Evolutionary conservation across 2,797 vertebrate species (phyloP).

Genomic region (Acridotheres tristis): DNA sequence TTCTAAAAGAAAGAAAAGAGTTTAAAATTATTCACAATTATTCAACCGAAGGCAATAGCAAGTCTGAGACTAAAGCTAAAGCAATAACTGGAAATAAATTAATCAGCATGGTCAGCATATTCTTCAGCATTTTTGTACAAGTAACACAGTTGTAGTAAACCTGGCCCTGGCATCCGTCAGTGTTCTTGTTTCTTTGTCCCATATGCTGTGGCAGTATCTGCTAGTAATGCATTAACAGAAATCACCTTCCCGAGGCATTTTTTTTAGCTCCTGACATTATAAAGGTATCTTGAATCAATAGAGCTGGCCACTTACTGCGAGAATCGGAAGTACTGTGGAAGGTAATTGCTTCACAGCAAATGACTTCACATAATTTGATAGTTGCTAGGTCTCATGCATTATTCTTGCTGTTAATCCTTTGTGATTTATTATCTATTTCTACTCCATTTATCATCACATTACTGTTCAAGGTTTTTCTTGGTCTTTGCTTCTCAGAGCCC

Average conservation of each 20-base stretch:
- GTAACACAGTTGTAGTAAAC: background rate
- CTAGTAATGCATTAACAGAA: conserved; percentile 50
- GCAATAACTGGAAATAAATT: background rate
- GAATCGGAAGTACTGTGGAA: background rate
- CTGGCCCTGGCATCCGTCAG: background rate
- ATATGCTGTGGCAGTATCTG: background rate
- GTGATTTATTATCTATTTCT: conserved; percentile 28
- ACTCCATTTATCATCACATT: background rate
- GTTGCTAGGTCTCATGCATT: background rate
- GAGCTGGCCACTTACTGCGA: background rate
- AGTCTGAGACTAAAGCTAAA: background rate
- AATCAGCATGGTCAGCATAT: background rate
- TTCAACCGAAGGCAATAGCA: background rate
- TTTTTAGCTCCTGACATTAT: background rate
- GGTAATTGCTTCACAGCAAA: conserved; percentile 15
- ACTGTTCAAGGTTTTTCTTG: background rate
- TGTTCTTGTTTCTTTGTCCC: background rate
- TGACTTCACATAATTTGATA: background rate
- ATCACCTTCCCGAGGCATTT: conserved; percentile 5
- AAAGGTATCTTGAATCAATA: background rate
- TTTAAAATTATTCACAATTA: background rate
- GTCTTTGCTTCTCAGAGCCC: background rate
- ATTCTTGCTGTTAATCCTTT: background rate
- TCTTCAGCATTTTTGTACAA: background rate
- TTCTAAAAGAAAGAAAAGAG: background rate